Evolutionary conservation across 64 coral and sea anemone genomes (phyloP).

Genomic region (Montipora efflorescens): DNA sequence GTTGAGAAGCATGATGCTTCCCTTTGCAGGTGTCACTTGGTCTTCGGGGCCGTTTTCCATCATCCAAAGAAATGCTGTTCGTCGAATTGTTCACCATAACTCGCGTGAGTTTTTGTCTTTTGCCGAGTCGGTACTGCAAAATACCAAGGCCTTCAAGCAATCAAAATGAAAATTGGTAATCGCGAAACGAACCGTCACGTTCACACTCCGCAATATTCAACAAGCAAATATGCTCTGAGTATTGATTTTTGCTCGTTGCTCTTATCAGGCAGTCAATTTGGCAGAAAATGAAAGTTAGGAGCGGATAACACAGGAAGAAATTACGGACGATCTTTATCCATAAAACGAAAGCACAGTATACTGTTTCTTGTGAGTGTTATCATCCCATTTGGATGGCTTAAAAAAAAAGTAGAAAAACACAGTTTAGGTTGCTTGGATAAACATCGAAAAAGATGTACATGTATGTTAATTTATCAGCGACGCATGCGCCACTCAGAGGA

Average conservation of each 20-base stretch:
- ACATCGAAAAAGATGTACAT: not conserved
- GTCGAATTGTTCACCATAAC: not conserved
- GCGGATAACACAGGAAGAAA: not conserved
- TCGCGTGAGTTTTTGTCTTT: not conserved
- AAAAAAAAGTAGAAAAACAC: not conserved
- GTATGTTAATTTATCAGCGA: not conserved
- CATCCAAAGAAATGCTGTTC: not conserved
- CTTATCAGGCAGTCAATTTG: not conserved
- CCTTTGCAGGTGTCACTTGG: constrained; percentile 12
- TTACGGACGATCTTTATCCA: not conserved
- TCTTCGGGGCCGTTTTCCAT: too few relatives aligned
- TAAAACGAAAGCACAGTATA: not conserved
- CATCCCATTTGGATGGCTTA: not conserved
- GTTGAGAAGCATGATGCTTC: constrained; percentile 51
- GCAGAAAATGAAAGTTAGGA: not conserved
- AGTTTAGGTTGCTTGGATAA: not conserved
- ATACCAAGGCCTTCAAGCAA: not conserved
- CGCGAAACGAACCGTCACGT: not conserved
- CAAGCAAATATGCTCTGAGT: not conserved
- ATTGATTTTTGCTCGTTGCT: not conserved
- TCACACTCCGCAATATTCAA: not conserved
- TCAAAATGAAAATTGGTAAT: not conserved
- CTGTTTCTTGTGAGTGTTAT: not conserved
- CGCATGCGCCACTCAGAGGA: constrained; percentile 22
- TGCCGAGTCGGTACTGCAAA: not conserved